These are phyloP conservation scores for Lucifuga dentata DNA, from an alignment of 2,113 vertebrate genomes.

Conservation along the genomic window DNA sequence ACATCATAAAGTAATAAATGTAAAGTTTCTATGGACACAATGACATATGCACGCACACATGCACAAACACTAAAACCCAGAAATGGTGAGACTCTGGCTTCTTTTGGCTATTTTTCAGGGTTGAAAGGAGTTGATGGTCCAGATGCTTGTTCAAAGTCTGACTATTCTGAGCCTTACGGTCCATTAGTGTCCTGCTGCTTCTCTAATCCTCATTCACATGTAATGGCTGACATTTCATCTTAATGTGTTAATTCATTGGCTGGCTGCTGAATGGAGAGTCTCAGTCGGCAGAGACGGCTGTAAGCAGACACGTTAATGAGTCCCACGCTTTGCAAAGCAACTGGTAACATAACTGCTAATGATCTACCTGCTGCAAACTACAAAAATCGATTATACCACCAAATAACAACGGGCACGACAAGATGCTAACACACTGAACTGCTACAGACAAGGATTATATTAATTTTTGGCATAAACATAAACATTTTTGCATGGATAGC, in stretches of 20 bases:
- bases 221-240: slow-evolving; percentile 82
- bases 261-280: slow-evolving; percentile 69
- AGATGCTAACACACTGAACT: background rate
- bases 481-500: too few species aligned
- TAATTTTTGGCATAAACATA: too few species aligned
- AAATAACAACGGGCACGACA: background rate
- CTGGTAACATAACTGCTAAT: slow-evolving; percentile 21
- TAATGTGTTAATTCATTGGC: slow-evolving; percentile 83
- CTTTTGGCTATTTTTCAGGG: slow-evolving; percentile 38
- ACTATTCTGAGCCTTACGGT: slow-evolving; percentile 55
- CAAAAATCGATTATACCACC: slow-evolving; percentile 24
- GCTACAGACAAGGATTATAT: too few species aligned
- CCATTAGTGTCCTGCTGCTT: slow-evolving; percentile 86
- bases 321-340: slow-evolving; percentile 18
- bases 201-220: slow-evolving; percentile 88
- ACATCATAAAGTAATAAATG: slow-evolving; percentile 80
- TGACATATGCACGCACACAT: slow-evolving; percentile 17
- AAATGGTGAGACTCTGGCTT: background rate
- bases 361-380: slow-evolving; percentile 43
- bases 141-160: slow-evolving; percentile 79
- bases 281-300: slow-evolving; percentile 62
- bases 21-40: slow-evolving; percentile 40
- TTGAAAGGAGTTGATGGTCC: slow-evolving; percentile 45
- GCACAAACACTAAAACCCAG: slow-evolving; percentile 17
- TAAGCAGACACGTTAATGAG: slow-evolving; percentile 77